These are phyloP conservation scores for Tachina lurida DNA, from an alignment of 2,888 invertebrate genomes.

Conservation along the genomic window DNA sequence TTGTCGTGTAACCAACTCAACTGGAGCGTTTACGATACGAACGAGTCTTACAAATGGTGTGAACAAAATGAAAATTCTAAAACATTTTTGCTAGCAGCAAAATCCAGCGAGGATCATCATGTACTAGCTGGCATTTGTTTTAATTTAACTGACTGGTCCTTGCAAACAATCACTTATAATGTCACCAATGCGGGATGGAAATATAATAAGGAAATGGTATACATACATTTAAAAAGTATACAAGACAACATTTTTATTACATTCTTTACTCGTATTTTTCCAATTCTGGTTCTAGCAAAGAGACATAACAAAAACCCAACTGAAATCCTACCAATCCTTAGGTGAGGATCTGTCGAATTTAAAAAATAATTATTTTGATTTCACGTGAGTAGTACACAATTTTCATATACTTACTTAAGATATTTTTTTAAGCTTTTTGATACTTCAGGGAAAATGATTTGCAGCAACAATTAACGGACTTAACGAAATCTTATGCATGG, in stretches of 20 bases:
- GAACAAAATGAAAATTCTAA: slow-evolving; percentile 47
- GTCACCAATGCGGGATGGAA: not conserved
- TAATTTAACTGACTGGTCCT: slow-evolving; percentile 8
- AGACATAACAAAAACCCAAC: slow-evolving; percentile 24
- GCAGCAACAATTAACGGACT: not conserved
- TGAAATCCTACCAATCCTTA: not conserved
- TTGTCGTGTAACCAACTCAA: slow-evolving; percentile 12
- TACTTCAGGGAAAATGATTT: slow-evolving; percentile 12
- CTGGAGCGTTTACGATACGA: slow-evolving; percentile 34
- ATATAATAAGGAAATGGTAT: slow-evolving; percentile 17
- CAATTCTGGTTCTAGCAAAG: slow-evolving; percentile 10
- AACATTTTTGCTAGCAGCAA: slow-evolving; percentile 29
- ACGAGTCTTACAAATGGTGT: slow-evolving; percentile 23
- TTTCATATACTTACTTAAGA: not conserved
- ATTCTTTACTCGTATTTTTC: not conserved
- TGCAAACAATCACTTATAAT: slow-evolving; percentile 42
- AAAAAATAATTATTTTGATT: slow-evolving; percentile 3
- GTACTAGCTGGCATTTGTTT: slow-evolving; percentile 51
- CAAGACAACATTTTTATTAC: no score
- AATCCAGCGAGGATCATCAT: slow-evolving; percentile 16
- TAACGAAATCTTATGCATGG: slow-evolving; percentile 37
- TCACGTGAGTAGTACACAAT: slow-evolving; percentile 3
- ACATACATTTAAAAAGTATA: no score
- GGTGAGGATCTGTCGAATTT: slow-evolving; percentile 26
- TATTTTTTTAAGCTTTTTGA: not conserved